Evolutionary conservation across 2,113 vertebrate species (phyloP).

Genomic region (Murina feae): DNA sequence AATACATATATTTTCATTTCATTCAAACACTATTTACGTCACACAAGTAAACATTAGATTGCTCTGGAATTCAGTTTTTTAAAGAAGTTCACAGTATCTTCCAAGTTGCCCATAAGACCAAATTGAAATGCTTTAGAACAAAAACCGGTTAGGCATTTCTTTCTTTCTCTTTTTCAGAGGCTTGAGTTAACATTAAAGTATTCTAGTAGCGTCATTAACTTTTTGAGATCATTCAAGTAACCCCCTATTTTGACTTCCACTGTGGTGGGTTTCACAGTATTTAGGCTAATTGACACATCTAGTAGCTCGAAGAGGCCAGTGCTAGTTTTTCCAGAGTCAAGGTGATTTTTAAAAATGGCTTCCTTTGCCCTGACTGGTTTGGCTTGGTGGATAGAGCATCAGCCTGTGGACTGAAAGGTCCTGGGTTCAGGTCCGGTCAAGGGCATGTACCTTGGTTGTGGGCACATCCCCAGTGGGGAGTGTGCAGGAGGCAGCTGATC

Average conservation of each 20-base stretch:
- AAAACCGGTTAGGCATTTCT: neutral
- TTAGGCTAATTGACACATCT: neutral
- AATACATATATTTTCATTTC: constrained; percentile 49
- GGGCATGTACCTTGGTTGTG: no score
- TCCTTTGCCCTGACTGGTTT: no score
- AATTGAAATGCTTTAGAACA: neutral
- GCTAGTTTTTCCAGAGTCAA: neutral
- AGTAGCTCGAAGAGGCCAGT: neutral
- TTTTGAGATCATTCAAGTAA: neutral
- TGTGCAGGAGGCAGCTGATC: no score
- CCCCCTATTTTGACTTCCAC: neutral
- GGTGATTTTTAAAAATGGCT: neutral
- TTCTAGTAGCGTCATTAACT: constrained; percentile 17
- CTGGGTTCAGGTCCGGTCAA: no score
- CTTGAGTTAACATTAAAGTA: neutral
- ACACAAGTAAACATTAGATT: constrained; percentile 41
- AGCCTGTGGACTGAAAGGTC: no score
- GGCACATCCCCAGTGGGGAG: no score
- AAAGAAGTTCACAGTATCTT: constrained; percentile 9
- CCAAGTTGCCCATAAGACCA: constrained; percentile 42
- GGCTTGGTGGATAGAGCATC: no score
- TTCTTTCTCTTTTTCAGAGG: constrained; percentile 7
- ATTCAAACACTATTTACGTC: constrained; percentile 1
- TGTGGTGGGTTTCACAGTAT: neutral
- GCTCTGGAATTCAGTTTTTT: neutral